Evolutionary conservation across 1,140 invertebrate genomes (phyloP).

Genomic region (Zophobas morio): DNA sequence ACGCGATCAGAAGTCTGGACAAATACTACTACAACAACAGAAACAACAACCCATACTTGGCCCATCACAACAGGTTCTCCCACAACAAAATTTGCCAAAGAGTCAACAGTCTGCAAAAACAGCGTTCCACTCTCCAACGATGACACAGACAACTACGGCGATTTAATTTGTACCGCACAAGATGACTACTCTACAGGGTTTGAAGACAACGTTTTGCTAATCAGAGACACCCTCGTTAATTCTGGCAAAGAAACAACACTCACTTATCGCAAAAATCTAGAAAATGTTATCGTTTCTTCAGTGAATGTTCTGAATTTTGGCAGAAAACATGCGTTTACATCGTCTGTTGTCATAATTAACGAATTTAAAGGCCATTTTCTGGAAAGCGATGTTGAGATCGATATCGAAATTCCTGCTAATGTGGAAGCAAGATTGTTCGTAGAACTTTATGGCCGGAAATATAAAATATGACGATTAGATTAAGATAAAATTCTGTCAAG

Average conservation of each 20-base stretch:
- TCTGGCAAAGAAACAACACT: neutral
- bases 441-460: neutral
- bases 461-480: too few species aligned
- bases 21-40: too few species aligned
- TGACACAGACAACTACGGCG: neutral
- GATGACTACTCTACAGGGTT: neutral
- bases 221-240: neutral
- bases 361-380: neutral
- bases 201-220: neutral
- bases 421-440: neutral
- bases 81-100: neutral
- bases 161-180: neutral
- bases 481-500: too few species aligned
- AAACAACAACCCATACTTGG: too few species aligned
- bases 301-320: slow-evolving; percentile 8
- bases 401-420: neutral
- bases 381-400: neutral
- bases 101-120: neutral
- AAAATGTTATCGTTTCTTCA: neutral
- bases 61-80: too few species aligned
- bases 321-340: neutral
- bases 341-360: neutral
- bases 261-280: neutral
- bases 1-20: too few species aligned
- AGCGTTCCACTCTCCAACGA: neutral